Evolutionary conservation across 2,888 invertebrate species (phyloP).

Genomic region (Lasioglossum malachurum): DNA sequence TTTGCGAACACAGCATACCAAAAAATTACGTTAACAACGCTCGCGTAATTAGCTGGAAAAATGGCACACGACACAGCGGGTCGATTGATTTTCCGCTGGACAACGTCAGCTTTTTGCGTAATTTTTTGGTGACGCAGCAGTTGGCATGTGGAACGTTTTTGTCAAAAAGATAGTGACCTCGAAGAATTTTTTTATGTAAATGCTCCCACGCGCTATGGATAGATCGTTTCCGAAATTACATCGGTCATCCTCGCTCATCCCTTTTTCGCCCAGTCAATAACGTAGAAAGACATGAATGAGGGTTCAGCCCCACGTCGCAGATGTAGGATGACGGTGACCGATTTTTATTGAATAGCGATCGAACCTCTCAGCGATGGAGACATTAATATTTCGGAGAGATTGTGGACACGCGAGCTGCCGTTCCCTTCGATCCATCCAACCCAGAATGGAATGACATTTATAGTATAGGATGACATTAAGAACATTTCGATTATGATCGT

Average conservation of each 20-base stretch:
- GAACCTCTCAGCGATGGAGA: slow-evolving; percentile 1
- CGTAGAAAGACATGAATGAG: slow-evolving; percentile 14
- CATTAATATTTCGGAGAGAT: slow-evolving; percentile 20
- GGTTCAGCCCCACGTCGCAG: neutral
- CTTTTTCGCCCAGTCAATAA: neutral
- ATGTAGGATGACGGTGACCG: neutral
- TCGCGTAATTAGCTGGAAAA: neutral
- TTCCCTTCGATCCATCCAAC: neutral
- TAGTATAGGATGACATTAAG: neutral
- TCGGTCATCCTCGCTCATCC: neutral
- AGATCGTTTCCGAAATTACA: slow-evolving; percentile 29
- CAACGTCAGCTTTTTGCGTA: too few relatives aligned
- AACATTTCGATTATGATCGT: neutral
- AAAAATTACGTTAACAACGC: neutral
- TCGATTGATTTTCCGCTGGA: neutral
- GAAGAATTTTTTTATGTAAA: neutral
- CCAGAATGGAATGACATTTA: neutral
- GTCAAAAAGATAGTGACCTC: neutral
- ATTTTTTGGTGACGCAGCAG: too few relatives aligned
- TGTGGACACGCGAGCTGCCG: neutral
- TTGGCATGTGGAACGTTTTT: too few relatives aligned
- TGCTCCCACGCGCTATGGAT: neutral
- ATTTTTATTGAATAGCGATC: slow-evolving; percentile 38
- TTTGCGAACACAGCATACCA: neutral
- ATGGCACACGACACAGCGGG: neutral